Evolutionary conservation across 2,888 invertebrate species (phyloP), one percentile per base, ranked within the genome.

Genomic region (Prionchulus punctatus): DNA sequence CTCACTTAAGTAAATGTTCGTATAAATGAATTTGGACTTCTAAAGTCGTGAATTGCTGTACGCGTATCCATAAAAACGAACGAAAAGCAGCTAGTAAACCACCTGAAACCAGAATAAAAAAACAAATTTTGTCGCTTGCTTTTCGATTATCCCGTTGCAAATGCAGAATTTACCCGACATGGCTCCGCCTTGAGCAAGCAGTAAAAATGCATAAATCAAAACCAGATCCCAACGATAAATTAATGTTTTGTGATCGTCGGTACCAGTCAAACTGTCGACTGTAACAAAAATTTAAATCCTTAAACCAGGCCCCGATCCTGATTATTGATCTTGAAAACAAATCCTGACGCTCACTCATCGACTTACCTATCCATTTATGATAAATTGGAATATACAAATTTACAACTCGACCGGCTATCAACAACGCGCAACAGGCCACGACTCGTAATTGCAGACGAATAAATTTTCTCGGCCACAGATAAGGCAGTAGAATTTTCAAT

Each of bases 111-210:
- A 25, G 42, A 31, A 53, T 30, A 7, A 58, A 42, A 12, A 48
- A 23, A 45, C 56, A 15, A 21, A 23, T 43, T 57, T 12, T 53
- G 3, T 2, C 7, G 42, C 21, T 15, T 30, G 7, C 3, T 55
- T 27, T 55, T 55, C 54, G 15, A 52, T 15, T 12, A 21, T 52
- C 25, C 4, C 21, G 53, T 18, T 12, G 36, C 36, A 36, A 36
- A 12, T 36, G 7, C 18, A 36, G 36, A 7, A 36, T 18, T 36
- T 36, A 36, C 74, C 74, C 66, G 56, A 26, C 2, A 66, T 61
- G 50, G 91, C 92, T 12, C 91, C 89, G 1, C 96, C 96, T 79
- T 92, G 92, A 7, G 96, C 77, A 72, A 94, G 91, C 73, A 91
- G 89, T 64, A 96, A 81, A 1, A 75, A 76, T 27, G 88, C 87